Conservation (phyloP, 1,140 invertebrate species). For the Trypoxylus dichotomus region DNA sequence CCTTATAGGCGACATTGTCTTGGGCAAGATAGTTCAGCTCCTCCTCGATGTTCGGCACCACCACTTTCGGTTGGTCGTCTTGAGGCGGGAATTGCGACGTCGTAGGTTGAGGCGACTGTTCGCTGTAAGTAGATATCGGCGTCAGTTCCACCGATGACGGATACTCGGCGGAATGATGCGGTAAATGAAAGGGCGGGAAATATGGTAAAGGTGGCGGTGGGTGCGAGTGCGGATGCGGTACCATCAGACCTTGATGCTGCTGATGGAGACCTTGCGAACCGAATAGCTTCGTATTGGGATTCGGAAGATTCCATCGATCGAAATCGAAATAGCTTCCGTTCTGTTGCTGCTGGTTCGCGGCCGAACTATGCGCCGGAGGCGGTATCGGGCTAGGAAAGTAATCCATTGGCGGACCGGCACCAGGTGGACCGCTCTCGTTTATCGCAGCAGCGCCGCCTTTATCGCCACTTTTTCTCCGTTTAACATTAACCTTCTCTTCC, state of each 20-base stretch:
- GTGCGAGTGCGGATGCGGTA: slow-evolving; percentile 60
- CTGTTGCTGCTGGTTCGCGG: slow-evolving; percentile 61
- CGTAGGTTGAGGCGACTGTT: slow-evolving; percentile 49
- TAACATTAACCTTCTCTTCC: slow-evolving; percentile 51
- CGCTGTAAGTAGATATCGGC: slow-evolving; percentile 62
- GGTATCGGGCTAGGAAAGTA: slow-evolving; percentile 59
- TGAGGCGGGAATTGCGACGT: slow-evolving; percentile 48
- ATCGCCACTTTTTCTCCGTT: slow-evolving; percentile 59
- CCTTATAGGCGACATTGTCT: slow-evolving; percentile 48
- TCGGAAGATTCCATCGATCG: slow-evolving; percentile 71
- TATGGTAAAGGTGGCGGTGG: slow-evolving; percentile 62
- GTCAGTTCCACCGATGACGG: slow-evolving; percentile 68
- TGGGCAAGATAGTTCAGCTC: slow-evolving; percentile 76
- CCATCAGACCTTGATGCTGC: slow-evolving; percentile 56
- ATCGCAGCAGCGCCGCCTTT: slow-evolving; percentile 47
- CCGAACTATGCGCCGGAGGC: slow-evolving; percentile 69
- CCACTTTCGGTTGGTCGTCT: slow-evolving; percentile 76
- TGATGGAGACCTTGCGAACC: slow-evolving; percentile 64
- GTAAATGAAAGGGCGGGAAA: slow-evolving; percentile 69
- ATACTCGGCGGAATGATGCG: slow-evolving; percentile 63
- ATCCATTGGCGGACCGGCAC: slow-evolving; percentile 26
- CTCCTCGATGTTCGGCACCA: slow-evolving; percentile 83
- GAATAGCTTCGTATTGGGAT: slow-evolving; percentile 68
- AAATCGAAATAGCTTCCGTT: slow-evolving; percentile 73
- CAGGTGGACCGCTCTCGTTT: slow-evolving; percentile 18